Evolutionary conservation across 2,797 vertebrate genomes (phyloP).

Genomic region (Pteronotus mesoamericanus): DNA sequence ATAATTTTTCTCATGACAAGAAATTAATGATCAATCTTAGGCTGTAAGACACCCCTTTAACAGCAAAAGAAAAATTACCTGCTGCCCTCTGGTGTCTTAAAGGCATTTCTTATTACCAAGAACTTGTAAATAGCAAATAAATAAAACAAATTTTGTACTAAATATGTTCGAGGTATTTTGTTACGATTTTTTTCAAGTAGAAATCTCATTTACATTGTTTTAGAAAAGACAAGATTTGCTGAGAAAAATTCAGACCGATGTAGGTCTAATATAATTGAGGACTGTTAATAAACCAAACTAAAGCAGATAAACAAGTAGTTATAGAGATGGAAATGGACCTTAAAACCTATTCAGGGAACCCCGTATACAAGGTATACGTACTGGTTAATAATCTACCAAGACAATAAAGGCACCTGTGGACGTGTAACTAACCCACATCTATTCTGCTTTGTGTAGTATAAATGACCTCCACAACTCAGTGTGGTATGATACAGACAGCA

Average conservation of each 20-base stretch:
- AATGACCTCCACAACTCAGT: background rate
- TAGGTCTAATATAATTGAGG: background rate
- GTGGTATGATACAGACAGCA: background rate
- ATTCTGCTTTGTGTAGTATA: background rate
- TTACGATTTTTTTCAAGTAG: background rate
- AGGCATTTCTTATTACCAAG: background rate
- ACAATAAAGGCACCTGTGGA: background rate
- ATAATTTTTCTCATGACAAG: background rate
- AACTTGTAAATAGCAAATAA: slow-evolving; percentile 3
- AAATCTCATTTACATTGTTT: background rate
- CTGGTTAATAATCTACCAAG: background rate
- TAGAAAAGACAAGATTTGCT: background rate
- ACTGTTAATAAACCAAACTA: background rate
- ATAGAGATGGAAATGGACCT: background rate
- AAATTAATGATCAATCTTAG: background rate
- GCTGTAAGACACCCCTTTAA: background rate
- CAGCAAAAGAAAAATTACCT: slow-evolving; percentile 37
- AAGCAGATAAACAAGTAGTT: background rate
- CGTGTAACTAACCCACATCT: background rate
- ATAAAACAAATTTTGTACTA: background rate
- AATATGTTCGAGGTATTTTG: background rate
- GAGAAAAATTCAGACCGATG: background rate
- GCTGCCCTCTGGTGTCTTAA: slow-evolving; percentile 17
- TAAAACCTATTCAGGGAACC: background rate
- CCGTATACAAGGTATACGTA: background rate